Conservation (phyloP, 2,797 vertebrate genomes). For the Tapirus indicus region DNA sequence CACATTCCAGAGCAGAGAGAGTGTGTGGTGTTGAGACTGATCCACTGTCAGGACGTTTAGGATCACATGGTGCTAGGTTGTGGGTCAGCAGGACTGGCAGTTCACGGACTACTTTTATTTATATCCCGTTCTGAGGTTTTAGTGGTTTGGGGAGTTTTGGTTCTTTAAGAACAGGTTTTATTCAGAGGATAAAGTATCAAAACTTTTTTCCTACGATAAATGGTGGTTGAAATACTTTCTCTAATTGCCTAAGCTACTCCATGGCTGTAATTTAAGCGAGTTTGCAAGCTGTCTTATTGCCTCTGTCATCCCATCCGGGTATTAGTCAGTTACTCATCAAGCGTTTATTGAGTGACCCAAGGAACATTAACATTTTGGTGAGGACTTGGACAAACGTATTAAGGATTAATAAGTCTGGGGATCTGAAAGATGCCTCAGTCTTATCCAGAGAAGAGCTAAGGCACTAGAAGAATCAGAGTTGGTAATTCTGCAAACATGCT, state of each 20-base stretch:
- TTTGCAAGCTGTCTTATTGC: slow-evolving; percentile 6
- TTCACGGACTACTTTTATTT: neutral
- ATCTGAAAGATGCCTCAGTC: slow-evolving; percentile 46
- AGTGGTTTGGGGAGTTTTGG: slow-evolving; percentile 6
- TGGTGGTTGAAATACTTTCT: slow-evolving; percentile 9
- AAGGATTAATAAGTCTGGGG: slow-evolving; percentile 52
- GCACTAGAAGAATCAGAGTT: slow-evolving; percentile 19
- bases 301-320: neutral
- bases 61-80: neutral
- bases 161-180: slow-evolving; percentile 37
- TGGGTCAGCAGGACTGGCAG: neutral
- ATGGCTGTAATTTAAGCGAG: neutral
- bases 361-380: slow-evolving; percentile 43
- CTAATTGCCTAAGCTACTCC: neutral
- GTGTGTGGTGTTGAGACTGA: neutral
- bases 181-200: slow-evolving; percentile 5
- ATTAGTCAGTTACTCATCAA: slow-evolving; percentile 27
- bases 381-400: slow-evolving; percentile 59
- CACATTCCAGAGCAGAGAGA: slow-evolving; percentile 20
- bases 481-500: neutral
- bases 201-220: neutral
- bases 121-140: neutral
- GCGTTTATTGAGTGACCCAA: slow-evolving; percentile 58
- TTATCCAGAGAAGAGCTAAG: slow-evolving; percentile 35
- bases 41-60: neutral